Evolutionary conservation across 1,140 invertebrate genomes (phyloP), one percentile per base, ranked within the genome.

Genomic region (Aphelenchoides fujianensis): DNA sequence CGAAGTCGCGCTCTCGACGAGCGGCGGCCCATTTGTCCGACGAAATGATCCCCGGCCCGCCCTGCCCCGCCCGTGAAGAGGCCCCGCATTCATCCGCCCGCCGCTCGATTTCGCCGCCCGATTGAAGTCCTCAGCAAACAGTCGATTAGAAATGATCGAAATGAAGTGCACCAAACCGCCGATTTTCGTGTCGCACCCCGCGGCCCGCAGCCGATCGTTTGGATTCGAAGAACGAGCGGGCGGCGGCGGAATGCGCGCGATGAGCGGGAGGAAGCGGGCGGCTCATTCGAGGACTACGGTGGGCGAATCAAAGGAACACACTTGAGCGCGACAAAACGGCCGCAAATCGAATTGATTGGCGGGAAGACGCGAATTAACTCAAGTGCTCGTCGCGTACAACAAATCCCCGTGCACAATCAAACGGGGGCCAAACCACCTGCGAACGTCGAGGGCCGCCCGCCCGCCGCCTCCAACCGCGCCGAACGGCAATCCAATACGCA

Each of bases 271-370:
- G 41, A 48, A 48, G 23, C 41, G 41, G 12, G 41, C 23, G 41
- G 12, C 23, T 48, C 12, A 48, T 48, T 48, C 41, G 41, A 12
- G 41, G n/a, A n/a, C n/a, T 48, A 48, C 41, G 41, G 41, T 48
- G 23, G 23, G 41, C 23, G 12, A 23, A 48, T 48, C 12, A 48
- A 23, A 12, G 41, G 23, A 48, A 48, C 12, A 16, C 12, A 23
- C 23, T 48, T 48, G 41, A 48, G 41, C 41, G 23, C 41, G 41
- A 48, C 41, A 48, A 48, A 48, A 23, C 12, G 23, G 23, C 12
- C 41, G 41, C 41, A 48, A 48, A 48, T 48, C 41, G 41, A 48
- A 48, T 48, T 48, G 41, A 48, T 48, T 48, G 41, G 41, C 12
- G 23, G 41, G 41, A 48, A 48, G 41, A 48, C 41, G 23, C 41